Evolutionary conservation across 2,113 vertebrate species (phyloP), one percentile per base, ranked within the genome.

Genomic region (Megaleporinus macrocephalus): DNA sequence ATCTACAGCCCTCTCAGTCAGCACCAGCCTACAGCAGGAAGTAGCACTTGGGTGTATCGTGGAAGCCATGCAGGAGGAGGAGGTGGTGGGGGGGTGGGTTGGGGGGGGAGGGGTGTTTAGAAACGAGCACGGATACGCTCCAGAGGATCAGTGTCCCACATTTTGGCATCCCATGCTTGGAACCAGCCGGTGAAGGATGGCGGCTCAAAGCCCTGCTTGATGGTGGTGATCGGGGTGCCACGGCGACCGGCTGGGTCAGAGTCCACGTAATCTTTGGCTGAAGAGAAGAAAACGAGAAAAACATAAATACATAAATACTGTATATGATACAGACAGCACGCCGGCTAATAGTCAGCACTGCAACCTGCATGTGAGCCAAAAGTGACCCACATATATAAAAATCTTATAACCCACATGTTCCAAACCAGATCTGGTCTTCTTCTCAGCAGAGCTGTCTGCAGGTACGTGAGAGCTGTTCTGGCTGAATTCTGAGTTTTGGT

Each of bases 101-200:
- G n/a, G n/a, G n/a, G n/a, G n/a, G n/a, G n/a, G n/a, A n/a, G 15
- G 6, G 74, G 75, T 44, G 41, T 7, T 92, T 63, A 93, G 87
- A 93, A 92, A 30, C 26, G n/a, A 33, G 66, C 75, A 11, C 86
- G 87, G 70, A 95, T 91, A 79, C 86, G 88, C 0, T 91, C 90
- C 79, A 94, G 11, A 20, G 44, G 62, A 71, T 90, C 85, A 15
- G 83, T 86, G 13, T 87, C 76, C 93, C 92, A 95, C 89, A 93
- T 84, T 20, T 85, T 74, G 18, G 80, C 0, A 69, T 95, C 93
- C 93, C 93, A 95, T 73, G 89, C 92, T 0, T 90, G 90, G 90
- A 95, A 94, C 94, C 94, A 95, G 71, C 93, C 94, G 0, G 86
- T 92, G 85, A 94, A 95, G 29, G 86, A 86, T 2, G 57, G 78